phyloP scores from a whole-genome alignment of 2,797 vertebrate species.

The Peromyscus melanophrys region DNA sequence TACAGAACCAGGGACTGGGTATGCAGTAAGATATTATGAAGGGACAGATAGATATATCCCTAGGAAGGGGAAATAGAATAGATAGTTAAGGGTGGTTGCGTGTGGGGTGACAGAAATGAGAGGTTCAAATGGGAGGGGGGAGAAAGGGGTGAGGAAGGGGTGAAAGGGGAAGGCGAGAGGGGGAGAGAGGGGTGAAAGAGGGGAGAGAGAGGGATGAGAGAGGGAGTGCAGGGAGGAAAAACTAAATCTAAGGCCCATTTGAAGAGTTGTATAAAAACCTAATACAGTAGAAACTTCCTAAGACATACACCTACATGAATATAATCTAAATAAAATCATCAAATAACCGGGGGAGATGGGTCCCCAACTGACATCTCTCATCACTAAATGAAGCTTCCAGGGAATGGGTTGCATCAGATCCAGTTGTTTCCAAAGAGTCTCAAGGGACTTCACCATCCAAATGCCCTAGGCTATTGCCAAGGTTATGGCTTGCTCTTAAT shows the following conservation, averaged over 20 bases:
- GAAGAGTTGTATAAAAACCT: neutral
- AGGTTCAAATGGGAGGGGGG: neutral
- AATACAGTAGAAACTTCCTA: neutral
- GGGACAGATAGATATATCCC: neutral
- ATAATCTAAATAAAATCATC: neutral
- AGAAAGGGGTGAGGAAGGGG: neutral
- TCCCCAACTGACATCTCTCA: neutral
- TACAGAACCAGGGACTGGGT: neutral
- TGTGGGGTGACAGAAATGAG: neutral
- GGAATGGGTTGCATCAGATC: neutral
- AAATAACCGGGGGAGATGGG: neutral
- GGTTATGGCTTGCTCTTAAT: neutral
- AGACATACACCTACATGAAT: neutral
- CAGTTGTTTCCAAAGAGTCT: neutral
- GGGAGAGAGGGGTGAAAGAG: too few relatives aligned
- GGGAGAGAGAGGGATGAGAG: too few relatives aligned
- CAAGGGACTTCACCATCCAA: neutral
- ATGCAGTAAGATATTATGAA: neutral
- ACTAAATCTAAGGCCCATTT: neutral
- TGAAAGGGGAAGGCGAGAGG: too few relatives aligned
- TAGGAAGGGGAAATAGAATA: neutral
- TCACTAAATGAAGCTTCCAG: neutral
- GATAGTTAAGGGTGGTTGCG: neutral
- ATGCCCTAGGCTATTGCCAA: neutral
- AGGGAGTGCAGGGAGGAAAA: neutral